Base-by-base conservation (phyloP, 1,140 invertebrate genomes). In the Megalopta genalis region DNA sequence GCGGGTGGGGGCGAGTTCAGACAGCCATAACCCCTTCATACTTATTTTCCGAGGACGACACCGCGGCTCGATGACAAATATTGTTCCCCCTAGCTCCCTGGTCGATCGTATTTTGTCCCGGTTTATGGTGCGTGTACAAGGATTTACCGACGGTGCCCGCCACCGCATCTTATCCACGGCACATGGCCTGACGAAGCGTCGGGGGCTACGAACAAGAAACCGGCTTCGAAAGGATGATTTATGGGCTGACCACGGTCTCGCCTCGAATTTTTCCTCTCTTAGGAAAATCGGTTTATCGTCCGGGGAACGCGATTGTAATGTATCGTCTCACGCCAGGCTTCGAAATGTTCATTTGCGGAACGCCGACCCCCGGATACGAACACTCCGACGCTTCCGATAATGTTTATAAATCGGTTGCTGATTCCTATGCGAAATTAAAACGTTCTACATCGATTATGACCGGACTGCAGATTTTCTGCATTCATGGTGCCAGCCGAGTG, bases 241-340 rank as follows among this genome's bases (percentile, higher is more conserved):
- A 71, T 71, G 69, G 52, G 69, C 21, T 60, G 69, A 60, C 69
- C 46, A 71, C 39, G 57, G 16, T 57, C 32, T 57, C 42, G 42
- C 42, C 46, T 32, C 49, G 46, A 69, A 54, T 69, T 69, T 69
- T 69, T 69, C 21, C 27, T n/a, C 46, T 54, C 8, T 37, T 32
- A 54, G n/a, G 64, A 39, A 66, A 66, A 66, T 66, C 39, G 64
- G n/a, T 66, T 65, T 65, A 65, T 39, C 37, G 42, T 65, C 39
- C 64, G 64, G 39, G 9, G 39, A 49, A 66, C n/a, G 39, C 12
- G 64, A 66, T 66, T 66, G 42, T 66, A 66, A 66, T 66, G 64
- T 66, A 66, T 66, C 64, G 62, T 39, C 14, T 32, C 32, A 1
- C 32, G 10, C 10, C 39, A 42, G 39, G 23, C 32, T 23, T 18